phyloP scores from a whole-genome alignment of 1,140 invertebrate genomes.

The Zaprionus inermis region DNA sequence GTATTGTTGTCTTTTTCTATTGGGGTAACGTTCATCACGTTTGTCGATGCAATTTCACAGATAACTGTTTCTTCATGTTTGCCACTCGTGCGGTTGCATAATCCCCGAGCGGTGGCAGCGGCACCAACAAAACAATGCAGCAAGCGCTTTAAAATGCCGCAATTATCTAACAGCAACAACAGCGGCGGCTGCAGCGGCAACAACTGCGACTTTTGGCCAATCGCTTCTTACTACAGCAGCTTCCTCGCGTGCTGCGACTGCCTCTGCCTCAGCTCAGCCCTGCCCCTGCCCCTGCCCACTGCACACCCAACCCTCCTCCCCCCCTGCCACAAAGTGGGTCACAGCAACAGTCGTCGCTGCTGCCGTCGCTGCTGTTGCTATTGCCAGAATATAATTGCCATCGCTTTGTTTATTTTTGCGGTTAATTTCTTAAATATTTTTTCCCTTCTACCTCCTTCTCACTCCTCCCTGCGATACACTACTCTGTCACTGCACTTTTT shows the following conservation, averaged over 20 bases:
- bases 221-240: constrained; percentile 34
- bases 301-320: background rate
- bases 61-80: constrained; percentile 80
- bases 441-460: constrained; percentile 9
- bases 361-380: constrained; percentile 20
- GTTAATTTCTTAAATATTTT: constrained; percentile 26
- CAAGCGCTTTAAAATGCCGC: constrained; percentile 77
- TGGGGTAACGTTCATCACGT: constrained; percentile 81
- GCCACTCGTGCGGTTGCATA: constrained; percentile 69
- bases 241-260: constrained; percentile 13
- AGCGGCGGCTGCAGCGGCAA: constrained; percentile 43
- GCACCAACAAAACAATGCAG: constrained; percentile 61
- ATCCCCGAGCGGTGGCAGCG: constrained; percentile 47
- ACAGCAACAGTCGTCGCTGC: constrained; percentile 37
- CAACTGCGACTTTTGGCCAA: constrained; percentile 52
- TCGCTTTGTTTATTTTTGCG: constrained; percentile 33
- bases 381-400: constrained; percentile 62
- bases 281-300: background rate
- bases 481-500: constrained; percentile 52
- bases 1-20: constrained; percentile 48
- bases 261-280: background rate
- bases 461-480: no score
- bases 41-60: constrained; percentile 81
- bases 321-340: constrained; percentile 46
- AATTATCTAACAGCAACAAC: constrained; percentile 65